A percentile compares a stretch with the other conserved stretches of the same genome.
phyloP scores from a whole-genome alignment of 1,140 invertebrate genomes.

The Zaprionus davidi region DNA sequence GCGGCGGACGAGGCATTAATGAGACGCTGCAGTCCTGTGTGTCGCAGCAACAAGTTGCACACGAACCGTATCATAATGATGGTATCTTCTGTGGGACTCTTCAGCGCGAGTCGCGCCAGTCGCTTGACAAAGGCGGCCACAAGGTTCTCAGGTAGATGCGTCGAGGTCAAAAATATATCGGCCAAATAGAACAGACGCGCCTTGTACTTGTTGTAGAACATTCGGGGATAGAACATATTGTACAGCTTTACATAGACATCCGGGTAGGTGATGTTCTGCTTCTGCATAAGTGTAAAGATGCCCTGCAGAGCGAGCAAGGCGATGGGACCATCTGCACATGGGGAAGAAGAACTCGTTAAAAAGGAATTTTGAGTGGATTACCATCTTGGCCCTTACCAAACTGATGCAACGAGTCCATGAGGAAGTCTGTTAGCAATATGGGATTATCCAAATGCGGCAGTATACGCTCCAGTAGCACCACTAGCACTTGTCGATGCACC shows the following conservation, averaged over 20 bases:
- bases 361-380: background rate
- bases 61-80: constrained; percentile 93
- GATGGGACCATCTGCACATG: constrained; percentile 90
- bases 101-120: constrained; percentile 91
- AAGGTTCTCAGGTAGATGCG: constrained; percentile 95
- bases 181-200: constrained; percentile 93
- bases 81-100: constrained; percentile 92
- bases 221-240: constrained; percentile 94
- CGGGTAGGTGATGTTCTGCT: constrained; percentile 97
- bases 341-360: background rate
- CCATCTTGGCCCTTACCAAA: constrained; percentile 85
- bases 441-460: constrained; percentile 93
- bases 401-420: constrained; percentile 94
- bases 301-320: constrained; percentile 96
- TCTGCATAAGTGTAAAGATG: constrained; percentile 94
- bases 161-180: constrained; percentile 96
- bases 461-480: constrained; percentile 92
- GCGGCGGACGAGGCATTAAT: constrained; percentile 87
- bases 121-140: constrained; percentile 97
- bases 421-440: constrained; percentile 94
- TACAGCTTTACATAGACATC: constrained; percentile 98
- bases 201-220: constrained; percentile 96
- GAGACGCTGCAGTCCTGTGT: constrained; percentile 92
- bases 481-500: constrained; percentile 91
- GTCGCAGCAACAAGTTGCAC: constrained; percentile 93